A percentile compares a stretch with the other conserved stretches of the same genome.
These are phyloP conservation scores for Myrmecobius fasciatus DNA, from an alignment of 2,113 vertebrate genomes.

Conservation along the genomic window DNA sequence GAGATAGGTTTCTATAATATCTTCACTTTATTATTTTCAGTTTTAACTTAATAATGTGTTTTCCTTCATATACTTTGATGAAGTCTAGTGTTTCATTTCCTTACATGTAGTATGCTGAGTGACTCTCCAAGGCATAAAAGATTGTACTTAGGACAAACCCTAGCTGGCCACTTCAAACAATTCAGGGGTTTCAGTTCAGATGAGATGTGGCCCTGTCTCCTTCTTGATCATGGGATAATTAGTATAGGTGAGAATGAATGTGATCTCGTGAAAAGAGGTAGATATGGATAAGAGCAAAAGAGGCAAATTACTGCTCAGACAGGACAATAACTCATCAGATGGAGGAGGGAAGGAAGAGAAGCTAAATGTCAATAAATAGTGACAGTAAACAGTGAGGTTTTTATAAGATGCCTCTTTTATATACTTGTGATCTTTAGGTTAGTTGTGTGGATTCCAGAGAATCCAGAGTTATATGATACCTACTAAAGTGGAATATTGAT, in stretches of 20 bases:
- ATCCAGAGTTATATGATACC: not conserved
- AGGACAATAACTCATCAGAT: not conserved
- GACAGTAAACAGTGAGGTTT: not conserved
- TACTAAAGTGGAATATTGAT: not conserved
- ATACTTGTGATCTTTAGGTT: not conserved
- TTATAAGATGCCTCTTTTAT: not conserved
- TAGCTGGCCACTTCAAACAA: not conserved
- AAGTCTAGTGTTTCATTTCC: not conserved
- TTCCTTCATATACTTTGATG: not conserved
- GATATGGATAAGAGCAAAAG: not conserved
- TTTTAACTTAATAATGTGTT: not conserved
- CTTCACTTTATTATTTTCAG: not conserved
- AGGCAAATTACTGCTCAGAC: not conserved
- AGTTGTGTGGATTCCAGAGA: not conserved
- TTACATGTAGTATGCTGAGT: not conserved
- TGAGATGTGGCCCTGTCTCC: not conserved
- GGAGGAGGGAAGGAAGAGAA: not conserved
- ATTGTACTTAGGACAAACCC: not conserved
- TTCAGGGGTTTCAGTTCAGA: not conserved
- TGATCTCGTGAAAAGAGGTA: not conserved
- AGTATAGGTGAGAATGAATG: not conserved
- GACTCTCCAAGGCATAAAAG: not conserved
- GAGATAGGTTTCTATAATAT: not conserved
- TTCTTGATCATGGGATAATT: not conserved
- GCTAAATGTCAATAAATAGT: not conserved